Evolutionary conservation across 92 coral and sea anemone genomes (phyloP), one percentile per base, ranked within the genome.

Genomic region (Palythoa heliodiscus): DNA sequence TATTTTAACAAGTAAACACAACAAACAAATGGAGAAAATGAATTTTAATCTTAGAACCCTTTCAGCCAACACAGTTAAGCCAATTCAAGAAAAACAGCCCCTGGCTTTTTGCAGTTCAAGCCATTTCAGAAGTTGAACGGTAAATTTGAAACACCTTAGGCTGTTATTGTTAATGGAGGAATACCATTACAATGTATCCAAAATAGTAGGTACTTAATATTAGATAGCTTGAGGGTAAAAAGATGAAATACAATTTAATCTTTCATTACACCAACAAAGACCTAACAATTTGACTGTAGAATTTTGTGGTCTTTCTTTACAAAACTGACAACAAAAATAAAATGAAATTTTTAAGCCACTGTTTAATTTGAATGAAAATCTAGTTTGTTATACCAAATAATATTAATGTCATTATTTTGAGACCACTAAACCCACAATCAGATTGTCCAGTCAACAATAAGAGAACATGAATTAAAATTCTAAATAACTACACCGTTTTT

Each of bases 401-500:
- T 1, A 2, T 24, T 8, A 17, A 60, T 43, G 52, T 58, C 35
- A 11, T 11, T 22, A 37, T 48, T 61, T 22, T 15, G 14, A 80
- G 47, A 29, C 64, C 43, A 12, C 47, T 13, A 66, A 25, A 12
- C 43, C 23, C 63, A n/a, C 73, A 80, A 25, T 80, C 75, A 29
- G 47, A 38, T 3, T 60, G 22, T 16, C 73, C 50, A 80, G 73
- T 23, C 20, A 23, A 40, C 24, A 80, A 63, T 50, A 43, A 75
- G 48, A 64, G 15, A 80, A 80, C 75, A 80, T 79, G 35, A 63
- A 80, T 47, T 89, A 79, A 91, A 93, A 82, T 89, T 89, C 86
- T 23, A 20, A 76, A 76, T 89, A 94, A 96, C 99, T 96, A 96
- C 99, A 96, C 99, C 99, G 90, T 96, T 94, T 96, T 96, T 96